Base-by-base conservation (phyloP, 1,140 invertebrate species). In the Aphaenogaster rudis region DNA sequence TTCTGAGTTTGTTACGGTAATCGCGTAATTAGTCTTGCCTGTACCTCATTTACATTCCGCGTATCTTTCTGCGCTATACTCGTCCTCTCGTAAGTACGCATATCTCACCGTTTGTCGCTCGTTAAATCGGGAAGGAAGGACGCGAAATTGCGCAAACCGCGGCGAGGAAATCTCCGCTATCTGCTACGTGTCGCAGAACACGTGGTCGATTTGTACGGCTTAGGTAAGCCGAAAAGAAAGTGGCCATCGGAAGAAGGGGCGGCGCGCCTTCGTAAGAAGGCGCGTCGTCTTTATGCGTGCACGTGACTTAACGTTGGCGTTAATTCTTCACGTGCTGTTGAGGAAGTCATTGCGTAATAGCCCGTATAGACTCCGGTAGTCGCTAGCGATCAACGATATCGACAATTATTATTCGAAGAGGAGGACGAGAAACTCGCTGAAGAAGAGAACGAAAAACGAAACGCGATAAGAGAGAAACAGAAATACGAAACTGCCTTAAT, bases 141-240 rank as follows among this genome's bases (percentile, higher is more conserved):
- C 69, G n/a, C n/a, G 39, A 4, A 17, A 48, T 91, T 90, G 61
- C 84, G 87, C 61, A 90, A 88, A 52, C 13, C 4, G 9, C 9
- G 36, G 33, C 69, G 61, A 71, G 78, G 52, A 63, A 81, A 64
- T 69, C 48, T 52, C 15, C 57, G 67, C 84, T 86, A 61, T 86
- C 77, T 78, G 45, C 33, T 50, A 91, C 92, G 92, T 93, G 93
- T 91, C 92, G 86, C 82, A 80, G 90, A 91, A 81, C 92, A 92
- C 92, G 92, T 93, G 92, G 86, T 77, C 80, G 88, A 89, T 93
- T 89, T 86, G 88, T 88, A 84, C 61, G 50, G 87, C 88, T 93
- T 93, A 92, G 90, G 90, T 91, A 93, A 93, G 91, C 72, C 80
- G 87, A 92, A 91, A 94, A 93, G 93, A 94, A 94, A 94, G 93